Evolutionary conservation across 53 echinoderm and acorn worm species (phyloP).

Genomic region (Paelopatides confundens): DNA sequence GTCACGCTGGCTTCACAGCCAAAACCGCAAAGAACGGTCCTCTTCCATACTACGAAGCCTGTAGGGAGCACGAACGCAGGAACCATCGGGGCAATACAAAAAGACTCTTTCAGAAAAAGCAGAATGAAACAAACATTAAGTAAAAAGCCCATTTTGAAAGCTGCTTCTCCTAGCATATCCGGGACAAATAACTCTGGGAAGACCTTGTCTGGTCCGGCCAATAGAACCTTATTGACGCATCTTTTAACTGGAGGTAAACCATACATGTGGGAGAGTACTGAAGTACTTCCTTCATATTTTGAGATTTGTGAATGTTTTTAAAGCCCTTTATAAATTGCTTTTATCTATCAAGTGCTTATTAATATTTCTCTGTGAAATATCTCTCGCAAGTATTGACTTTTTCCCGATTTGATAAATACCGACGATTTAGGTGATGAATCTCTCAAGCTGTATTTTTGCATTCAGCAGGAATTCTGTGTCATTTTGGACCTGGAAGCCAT

Average conservation of each 20-base stretch:
- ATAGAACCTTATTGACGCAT: conserved; percentile 35
- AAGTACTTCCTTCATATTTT: background rate
- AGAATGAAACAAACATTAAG: conserved; percentile 6
- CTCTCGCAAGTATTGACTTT: no score
- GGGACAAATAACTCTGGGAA: background rate
- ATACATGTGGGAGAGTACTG: no score
- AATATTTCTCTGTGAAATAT: no score
- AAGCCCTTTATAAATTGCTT: no score
- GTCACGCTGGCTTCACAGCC: background rate
- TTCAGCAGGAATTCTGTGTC: no score
- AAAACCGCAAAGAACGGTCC: background rate
- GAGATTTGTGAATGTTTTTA: background rate
- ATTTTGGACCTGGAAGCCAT: no score
- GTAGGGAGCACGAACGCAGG: background rate
- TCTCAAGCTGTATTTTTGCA: no score
- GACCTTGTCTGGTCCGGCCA: background rate
- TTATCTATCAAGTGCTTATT: no score
- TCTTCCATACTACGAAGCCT: conserved; percentile 1
- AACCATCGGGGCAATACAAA: background rate
- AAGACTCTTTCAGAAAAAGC: background rate
- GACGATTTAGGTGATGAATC: no score
- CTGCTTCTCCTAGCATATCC: background rate
- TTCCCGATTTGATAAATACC: no score
- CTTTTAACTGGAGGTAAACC: conserved; percentile 47
- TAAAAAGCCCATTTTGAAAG: conserved; percentile 36